Conservation (phyloP, 2,113 vertebrate species). For the Octodon degus region DNA sequence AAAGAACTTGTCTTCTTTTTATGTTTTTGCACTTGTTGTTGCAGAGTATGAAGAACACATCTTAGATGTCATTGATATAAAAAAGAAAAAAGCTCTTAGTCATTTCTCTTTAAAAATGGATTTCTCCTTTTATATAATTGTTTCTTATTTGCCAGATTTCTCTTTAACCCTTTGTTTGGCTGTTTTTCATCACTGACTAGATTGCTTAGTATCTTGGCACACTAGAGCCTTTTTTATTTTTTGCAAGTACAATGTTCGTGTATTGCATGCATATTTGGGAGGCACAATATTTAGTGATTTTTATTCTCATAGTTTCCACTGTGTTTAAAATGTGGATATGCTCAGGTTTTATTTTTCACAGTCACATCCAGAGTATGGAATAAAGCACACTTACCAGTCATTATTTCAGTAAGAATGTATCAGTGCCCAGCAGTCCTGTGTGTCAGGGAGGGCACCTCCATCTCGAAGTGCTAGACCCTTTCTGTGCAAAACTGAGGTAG, state of each 20-base stretch:
- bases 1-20: neutral
- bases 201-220: neutral
- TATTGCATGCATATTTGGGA: neutral
- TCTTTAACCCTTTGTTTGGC: conserved; percentile 13
- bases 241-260: neutral
- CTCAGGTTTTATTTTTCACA: neutral
- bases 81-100: neutral
- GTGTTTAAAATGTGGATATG: conserved; percentile 34
- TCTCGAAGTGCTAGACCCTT: neutral
- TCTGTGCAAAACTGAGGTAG: neutral
- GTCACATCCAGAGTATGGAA: neutral
- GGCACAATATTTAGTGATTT: neutral
- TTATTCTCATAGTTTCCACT: conserved; percentile 28
- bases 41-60: neutral
- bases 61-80: neutral
- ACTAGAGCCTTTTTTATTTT: neutral
- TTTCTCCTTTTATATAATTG: neutral
- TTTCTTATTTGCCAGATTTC: neutral
- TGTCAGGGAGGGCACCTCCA: neutral
- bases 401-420: conserved; percentile 36
- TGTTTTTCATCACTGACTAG: neutral
- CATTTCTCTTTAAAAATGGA: conserved; percentile 43
- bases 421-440: neutral
- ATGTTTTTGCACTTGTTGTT: neutral
- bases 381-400: neutral